A percentile compares a stretch with the other conserved stretches of the same genome.
Evolutionary conservation across 2,797 vertebrate genomes (phyloP).

Genomic region (Apogon talboti): DNA sequence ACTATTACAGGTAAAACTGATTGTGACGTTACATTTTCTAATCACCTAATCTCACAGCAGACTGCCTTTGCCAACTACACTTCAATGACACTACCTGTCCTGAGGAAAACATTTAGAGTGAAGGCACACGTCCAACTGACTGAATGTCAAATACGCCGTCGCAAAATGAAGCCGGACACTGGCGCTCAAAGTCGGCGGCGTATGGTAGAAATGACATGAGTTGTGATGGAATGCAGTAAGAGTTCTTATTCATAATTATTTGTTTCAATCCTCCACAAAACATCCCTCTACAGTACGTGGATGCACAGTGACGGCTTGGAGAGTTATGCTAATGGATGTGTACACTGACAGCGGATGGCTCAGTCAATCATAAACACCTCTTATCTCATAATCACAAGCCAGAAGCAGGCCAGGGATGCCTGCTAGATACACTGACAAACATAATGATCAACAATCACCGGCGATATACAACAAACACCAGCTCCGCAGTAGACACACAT

Average conservation of each 20-base stretch:
- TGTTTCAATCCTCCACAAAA: constrained; percentile 54
- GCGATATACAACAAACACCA: constrained; percentile 50
- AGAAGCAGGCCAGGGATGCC: constrained; percentile 74
- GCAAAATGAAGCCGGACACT: constrained; percentile 67
- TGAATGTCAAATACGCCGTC: constrained; percentile 44
- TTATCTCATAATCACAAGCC: constrained; percentile 79
- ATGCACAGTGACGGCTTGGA: constrained; percentile 59
- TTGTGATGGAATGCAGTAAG: constrained; percentile 65
- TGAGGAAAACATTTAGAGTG: constrained; percentile 52
- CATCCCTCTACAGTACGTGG: constrained; percentile 28
- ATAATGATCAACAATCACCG: constrained; percentile 71
- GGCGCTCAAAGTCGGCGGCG: constrained; percentile 38
- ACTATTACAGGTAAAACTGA: constrained; percentile 50
- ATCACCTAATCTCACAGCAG: constrained; percentile 64
- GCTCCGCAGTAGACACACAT: not conserved
- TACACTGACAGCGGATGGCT: constrained; percentile 76
- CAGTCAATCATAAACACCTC: constrained; percentile 79
- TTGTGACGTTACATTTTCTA: constrained; percentile 73
- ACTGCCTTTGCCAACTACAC: constrained; percentile 57
- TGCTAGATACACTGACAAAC: constrained; percentile 69
- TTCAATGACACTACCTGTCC: constrained; percentile 62
- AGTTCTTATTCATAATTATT: constrained; percentile 69
- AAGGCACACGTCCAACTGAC: constrained; percentile 56
- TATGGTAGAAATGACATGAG: constrained; percentile 53
- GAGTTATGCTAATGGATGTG: constrained; percentile 75